A percentile compares a stretch with the other conserved stretches of the same genome.
phyloP scores from a whole-genome alignment of 2,113 vertebrate genomes.

The Zonotrichia leucophrys region DNA sequence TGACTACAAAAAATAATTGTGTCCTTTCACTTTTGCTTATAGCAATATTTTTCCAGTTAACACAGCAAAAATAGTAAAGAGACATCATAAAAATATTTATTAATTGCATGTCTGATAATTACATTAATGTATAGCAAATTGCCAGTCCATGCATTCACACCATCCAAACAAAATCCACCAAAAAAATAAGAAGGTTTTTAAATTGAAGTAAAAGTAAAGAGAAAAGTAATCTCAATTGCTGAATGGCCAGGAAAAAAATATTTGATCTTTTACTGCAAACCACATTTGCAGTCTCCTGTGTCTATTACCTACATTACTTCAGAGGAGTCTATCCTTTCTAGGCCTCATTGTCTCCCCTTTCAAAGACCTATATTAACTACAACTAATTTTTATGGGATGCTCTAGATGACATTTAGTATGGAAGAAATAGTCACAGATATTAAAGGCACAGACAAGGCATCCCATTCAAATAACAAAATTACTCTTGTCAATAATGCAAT shows the following conservation, averaged over 20 bases:
- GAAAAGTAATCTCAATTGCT: background rate
- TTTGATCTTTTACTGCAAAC: background rate
- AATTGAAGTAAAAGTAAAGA: background rate
- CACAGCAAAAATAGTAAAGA: background rate
- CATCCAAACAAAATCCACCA: background rate
- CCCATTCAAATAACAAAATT: background rate
- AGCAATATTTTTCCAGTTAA: background rate
- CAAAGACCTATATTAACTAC: background rate
- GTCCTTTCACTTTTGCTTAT: background rate
- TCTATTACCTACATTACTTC: background rate
- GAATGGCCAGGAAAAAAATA: background rate
- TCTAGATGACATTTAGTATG: background rate
- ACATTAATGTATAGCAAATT: background rate
- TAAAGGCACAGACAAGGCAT: background rate
- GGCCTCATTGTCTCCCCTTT: background rate
- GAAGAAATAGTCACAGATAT: background rate
- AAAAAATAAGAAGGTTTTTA: rapidly evolving
- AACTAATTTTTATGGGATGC: background rate
- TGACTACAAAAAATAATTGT: background rate
- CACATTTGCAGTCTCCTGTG: background rate
- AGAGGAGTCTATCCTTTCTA: background rate
- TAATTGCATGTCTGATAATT: background rate
- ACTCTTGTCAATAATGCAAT: background rate
- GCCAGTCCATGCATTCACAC: background rate
- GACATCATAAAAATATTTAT: background rate